Evolutionary conservation across 2,797 vertebrate genomes (phyloP).

Genomic region (Gadopsis marmoratus): DNA sequence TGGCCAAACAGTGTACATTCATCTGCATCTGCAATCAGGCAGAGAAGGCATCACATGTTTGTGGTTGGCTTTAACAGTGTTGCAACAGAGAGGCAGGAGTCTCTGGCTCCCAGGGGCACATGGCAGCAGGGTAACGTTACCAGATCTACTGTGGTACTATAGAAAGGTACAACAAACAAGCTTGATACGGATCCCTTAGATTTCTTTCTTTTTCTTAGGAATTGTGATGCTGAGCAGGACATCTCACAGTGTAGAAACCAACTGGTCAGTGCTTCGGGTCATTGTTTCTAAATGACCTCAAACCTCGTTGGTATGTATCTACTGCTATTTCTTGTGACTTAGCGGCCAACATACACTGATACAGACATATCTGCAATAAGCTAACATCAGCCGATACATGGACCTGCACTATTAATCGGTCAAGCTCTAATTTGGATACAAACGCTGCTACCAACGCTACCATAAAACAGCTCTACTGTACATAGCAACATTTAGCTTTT

Average conservation of each 20-base stretch:
- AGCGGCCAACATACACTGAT: neutral
- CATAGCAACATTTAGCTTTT: neutral
- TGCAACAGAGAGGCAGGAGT: neutral
- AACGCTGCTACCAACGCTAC: neutral
- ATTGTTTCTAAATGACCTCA: too few species aligned
- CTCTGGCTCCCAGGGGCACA: neutral
- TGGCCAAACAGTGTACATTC: slow-evolving; percentile 93
- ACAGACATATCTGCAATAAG: neutral
- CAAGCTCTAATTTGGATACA: neutral
- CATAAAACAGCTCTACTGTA: neutral
- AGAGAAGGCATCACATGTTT: neutral
- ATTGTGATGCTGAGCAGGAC: too few species aligned
- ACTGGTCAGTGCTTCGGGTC: too few species aligned
- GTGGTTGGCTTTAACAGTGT: neutral
- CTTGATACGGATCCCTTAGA: too few species aligned
- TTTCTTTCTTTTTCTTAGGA: too few species aligned
- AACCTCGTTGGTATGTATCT: too few species aligned
- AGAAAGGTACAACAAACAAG: too few species aligned
- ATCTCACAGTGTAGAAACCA: too few species aligned
- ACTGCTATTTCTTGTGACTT: neutral
- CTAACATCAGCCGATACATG: neutral
- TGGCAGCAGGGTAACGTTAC: too few species aligned
- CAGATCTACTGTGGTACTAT: too few species aligned
- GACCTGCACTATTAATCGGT: neutral
- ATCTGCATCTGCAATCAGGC: slow-evolving; percentile 89